Evolutionary conservation across 2,113 vertebrate genomes (phyloP).

Genomic region (Herpailurus yagouaroundi): DNA sequence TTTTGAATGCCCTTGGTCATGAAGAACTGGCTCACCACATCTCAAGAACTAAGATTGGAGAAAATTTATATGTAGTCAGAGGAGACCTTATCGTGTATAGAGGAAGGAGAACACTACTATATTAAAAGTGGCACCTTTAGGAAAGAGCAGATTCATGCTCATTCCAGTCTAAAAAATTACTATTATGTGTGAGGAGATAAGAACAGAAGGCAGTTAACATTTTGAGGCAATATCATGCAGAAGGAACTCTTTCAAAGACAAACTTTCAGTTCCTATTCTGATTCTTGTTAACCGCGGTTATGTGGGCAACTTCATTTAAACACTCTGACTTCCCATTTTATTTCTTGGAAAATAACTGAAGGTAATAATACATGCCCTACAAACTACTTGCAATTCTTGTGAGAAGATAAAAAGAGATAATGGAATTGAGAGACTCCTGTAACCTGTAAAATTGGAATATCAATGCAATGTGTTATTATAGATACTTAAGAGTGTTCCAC

Average conservation of each 20-base stretch:
- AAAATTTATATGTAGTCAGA: slow-evolving; percentile 37
- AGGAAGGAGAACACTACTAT: background rate
- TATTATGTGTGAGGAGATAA: background rate
- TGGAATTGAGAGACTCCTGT: background rate
- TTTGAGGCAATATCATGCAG: background rate
- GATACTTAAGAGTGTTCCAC: background rate
- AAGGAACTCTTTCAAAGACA: background rate
- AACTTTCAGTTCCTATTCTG: background rate
- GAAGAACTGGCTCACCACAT: slow-evolving; percentile 32
- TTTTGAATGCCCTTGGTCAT: slow-evolving; percentile 41
- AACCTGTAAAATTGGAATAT: background rate
- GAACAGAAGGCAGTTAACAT: slow-evolving; percentile 41
- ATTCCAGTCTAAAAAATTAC: background rate
- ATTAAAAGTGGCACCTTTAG: slow-evolving; percentile 60
- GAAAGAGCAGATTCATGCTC: slow-evolving; percentile 21
- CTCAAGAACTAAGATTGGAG: slow-evolving; percentile 44
- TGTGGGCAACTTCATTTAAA: background rate
- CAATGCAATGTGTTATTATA: background rate
- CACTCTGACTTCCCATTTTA: background rate
- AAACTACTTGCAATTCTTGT: background rate
- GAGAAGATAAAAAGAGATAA: slow-evolving; percentile 8
- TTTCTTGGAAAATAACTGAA: background rate
- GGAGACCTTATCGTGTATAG: background rate
- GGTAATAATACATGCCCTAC: background rate
- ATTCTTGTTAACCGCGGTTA: background rate